These are phyloP conservation scores for Pandion haliaetus DNA, from an alignment of 2,113 vertebrate genomes.

Conservation along the genomic window DNA sequence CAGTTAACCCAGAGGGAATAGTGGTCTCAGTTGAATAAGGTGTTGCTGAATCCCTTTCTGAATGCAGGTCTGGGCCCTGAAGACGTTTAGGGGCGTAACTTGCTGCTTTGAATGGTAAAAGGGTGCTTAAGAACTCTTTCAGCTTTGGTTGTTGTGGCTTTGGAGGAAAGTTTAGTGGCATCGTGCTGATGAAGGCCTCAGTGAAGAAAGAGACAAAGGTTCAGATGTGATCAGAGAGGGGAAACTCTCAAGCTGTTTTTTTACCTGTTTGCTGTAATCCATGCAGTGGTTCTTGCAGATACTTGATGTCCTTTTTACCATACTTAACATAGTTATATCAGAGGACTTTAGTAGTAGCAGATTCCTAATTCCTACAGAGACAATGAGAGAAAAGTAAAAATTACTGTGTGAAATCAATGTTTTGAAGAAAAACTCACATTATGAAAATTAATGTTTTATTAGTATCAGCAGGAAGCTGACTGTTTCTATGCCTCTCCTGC, in stretches of 20 bases:
- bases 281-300: not conserved
- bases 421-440: not conserved
- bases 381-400: not conserved
- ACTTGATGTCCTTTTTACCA: not conserved
- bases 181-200: not conserved
- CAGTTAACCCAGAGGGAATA: not conserved
- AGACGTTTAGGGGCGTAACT: not conserved
- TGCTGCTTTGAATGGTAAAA: not conserved
- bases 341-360: not conserved
- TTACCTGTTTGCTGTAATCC: not conserved
- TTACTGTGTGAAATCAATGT: not conserved
- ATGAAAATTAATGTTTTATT: not conserved
- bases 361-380: not conserved
- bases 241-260: not conserved
- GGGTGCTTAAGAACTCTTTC: not conserved
- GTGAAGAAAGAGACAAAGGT: not conserved
- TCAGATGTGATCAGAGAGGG: not conserved
- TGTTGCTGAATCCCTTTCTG: not conserved
- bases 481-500: not conserved
- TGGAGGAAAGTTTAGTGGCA: not conserved
- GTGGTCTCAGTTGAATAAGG: not conserved
- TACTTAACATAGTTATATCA: not conserved
- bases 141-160: not conserved
- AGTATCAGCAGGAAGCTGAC: not conserved
- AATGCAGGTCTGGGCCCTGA: not conserved